phyloP scores from a whole-genome alignment of 2,113 vertebrate genomes.

The Talpa occidentalis region DNA sequence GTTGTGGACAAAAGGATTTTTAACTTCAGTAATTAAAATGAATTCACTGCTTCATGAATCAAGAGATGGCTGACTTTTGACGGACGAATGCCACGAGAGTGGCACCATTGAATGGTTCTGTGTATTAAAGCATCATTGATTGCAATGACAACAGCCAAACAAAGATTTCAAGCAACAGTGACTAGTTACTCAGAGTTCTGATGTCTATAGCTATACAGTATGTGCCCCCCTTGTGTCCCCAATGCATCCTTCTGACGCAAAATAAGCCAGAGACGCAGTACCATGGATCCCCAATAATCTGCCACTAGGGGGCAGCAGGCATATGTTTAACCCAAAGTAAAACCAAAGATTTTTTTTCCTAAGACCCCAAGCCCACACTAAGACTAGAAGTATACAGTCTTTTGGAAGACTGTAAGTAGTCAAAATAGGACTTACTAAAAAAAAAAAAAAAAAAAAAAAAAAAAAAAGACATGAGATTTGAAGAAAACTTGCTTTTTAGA shows the following conservation, averaged over 20 bases:
- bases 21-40: not conserved
- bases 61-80: not conserved
- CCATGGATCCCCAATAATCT: not conserved
- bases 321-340: constrained; percentile 39
- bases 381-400: not conserved
- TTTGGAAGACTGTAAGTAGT: not conserved
- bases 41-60: not conserved
- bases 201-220: not conserved
- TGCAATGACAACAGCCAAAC: not conserved
- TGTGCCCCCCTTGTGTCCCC: not conserved
- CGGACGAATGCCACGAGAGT: not conserved
- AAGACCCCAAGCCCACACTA: not conserved
- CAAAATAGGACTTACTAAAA: not conserved
- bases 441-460: too few relatives aligned
- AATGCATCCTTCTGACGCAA: not conserved
- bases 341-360: not conserved
- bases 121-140: not conserved
- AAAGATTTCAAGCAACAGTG: not conserved
- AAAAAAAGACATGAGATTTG: not conserved
- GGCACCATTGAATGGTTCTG: not conserved
- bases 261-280: not conserved
- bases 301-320: constrained; percentile 75
- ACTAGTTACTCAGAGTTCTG: not conserved
- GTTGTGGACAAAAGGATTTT: not conserved
- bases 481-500: not conserved